Conservation (phyloP, 2,888 invertebrate genomes). For the Hartigia nigra region DNA sequence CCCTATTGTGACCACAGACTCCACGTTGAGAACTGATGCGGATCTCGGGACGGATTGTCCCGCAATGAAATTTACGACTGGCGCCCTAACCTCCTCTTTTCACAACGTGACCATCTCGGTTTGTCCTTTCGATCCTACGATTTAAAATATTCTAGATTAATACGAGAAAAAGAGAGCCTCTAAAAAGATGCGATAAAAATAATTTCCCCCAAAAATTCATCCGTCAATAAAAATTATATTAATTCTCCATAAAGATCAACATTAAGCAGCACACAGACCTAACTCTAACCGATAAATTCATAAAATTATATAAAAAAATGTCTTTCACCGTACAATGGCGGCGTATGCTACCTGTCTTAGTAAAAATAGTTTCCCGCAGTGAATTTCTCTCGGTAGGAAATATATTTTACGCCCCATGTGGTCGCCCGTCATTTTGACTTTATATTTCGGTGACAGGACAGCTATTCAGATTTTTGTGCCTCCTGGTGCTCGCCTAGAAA, state of each 20-base stretch:
- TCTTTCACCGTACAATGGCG: neutral
- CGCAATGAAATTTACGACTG: conserved; percentile 27
- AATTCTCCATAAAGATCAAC: neutral
- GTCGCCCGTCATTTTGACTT: conserved; percentile 9
- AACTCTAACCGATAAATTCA: neutral
- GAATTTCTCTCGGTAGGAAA: conserved; percentile 10
- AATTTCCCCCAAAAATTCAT: neutral
- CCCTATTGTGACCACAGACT: conserved; percentile 23
- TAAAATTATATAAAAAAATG: neutral
- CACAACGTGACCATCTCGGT: neutral
- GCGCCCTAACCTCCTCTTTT: conserved; percentile 16
- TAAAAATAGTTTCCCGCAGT: conserved; percentile 15
- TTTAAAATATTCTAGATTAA: neutral
- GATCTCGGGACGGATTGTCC: conserved; percentile 20
- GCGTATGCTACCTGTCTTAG: conserved; percentile 15
- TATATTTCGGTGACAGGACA: conserved; percentile 18
- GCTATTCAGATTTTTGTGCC: conserved; percentile 10
- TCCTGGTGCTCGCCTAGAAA: conserved; percentile 19
- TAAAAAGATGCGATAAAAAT: neutral
- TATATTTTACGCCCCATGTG: conserved; percentile 12
- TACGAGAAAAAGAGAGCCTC: neutral
- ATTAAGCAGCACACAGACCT: neutral
- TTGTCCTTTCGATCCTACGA: neutral
- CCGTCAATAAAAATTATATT: neutral
- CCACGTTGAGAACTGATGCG: conserved; percentile 5